Base-by-base conservation (phyloP, 2,888 invertebrate genomes). In the Troides aeacus region DNA sequence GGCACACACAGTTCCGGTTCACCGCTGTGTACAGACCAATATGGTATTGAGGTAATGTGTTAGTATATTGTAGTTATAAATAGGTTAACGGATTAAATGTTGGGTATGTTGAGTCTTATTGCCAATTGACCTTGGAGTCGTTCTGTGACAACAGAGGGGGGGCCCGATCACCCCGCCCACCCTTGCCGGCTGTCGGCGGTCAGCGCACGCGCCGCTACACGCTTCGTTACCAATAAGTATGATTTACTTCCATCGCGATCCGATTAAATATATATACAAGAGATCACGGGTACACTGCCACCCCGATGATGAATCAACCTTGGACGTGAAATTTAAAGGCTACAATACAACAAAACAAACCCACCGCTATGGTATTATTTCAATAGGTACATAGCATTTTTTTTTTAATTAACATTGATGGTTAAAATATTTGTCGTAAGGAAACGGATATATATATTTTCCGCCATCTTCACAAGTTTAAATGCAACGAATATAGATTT, bases 141-240 rank as follows among this genome's bases (percentile, higher is more conserved):
- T 23, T 7, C 21, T 56, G 12, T 23, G 57, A 58, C 57, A 58
- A 23, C 24, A 1, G 15, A 53, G 53, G 53, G 18, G 7, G 18
- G 18, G 18, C n/a, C 4, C 15, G 18, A 2, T 21, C 17, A 4
- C 0, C 18, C 53, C 23, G 39, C 21, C n/a, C 60, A 30, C 23
- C 59, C 46, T 5, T 1, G 23, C 46, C 46, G n/a, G 2, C 17
- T 2, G 39, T 2, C 46, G 23, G 72, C 72, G 72, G 65, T 68
- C 73, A 61, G 82, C 81, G 84, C 85, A 81, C 84, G 84, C 83
- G 82, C 78, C 78, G 76, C 75, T 75, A 74, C 81, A 83, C 83
- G 86, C 84, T 89, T 89, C 87, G 85, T 87, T 88, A 87, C 84
- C 84, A 81, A 82, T 87, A 86, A 88, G 84, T 79, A 83, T 88